Percentiles rank a stretch among this genome's conserved stretches.
Conservation (phyloP, 2,797 vertebrate species). For the Epinephelus malabaricus region DNA sequence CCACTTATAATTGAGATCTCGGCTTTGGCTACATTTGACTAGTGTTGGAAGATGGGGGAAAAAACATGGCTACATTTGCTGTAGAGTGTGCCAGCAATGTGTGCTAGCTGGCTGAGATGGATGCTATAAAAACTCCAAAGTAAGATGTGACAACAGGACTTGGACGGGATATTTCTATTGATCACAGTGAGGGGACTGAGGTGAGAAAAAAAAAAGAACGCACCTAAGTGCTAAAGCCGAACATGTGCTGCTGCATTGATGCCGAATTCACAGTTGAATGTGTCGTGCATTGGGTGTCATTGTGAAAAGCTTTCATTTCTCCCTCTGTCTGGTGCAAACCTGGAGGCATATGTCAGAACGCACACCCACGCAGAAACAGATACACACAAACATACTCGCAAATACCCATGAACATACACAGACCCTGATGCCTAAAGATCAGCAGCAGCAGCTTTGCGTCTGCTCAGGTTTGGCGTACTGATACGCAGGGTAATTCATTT, state of each 20-base stretch:
- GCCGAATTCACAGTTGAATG: conserved; percentile 61
- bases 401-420: conserved; percentile 15
- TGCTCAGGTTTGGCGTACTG: conserved; percentile 30
- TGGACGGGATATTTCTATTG: conserved; percentile 58
- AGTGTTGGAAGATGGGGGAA: conserved; percentile 19
- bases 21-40: conserved; percentile 26
- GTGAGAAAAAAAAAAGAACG: conserved; percentile 37
- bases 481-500: conserved; percentile 43
- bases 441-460: conserved; percentile 36
- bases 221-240: conserved; percentile 30
- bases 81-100: conserved; percentile 36
- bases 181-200: conserved; percentile 41
- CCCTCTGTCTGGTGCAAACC: conserved; percentile 46
- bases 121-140: conserved; percentile 52
- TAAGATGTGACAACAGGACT: conserved; percentile 54
- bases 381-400: conserved; percentile 31
- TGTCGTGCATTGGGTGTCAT: conserved; percentile 71
- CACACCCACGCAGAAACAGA: conserved; percentile 50
- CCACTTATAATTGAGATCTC: conserved; percentile 48
- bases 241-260: conserved; percentile 60
- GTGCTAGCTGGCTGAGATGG: conserved; percentile 25
- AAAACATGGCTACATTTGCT: conserved; percentile 36
- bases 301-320: conserved; percentile 66
- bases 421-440: conserved; percentile 14
- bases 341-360: conserved; percentile 55